A percentile compares a stretch with the other conserved stretches of the same genome.
Conservation (phyloP, 1,140 invertebrate species). For the Aphaenogaster ashmeadi region DNA sequence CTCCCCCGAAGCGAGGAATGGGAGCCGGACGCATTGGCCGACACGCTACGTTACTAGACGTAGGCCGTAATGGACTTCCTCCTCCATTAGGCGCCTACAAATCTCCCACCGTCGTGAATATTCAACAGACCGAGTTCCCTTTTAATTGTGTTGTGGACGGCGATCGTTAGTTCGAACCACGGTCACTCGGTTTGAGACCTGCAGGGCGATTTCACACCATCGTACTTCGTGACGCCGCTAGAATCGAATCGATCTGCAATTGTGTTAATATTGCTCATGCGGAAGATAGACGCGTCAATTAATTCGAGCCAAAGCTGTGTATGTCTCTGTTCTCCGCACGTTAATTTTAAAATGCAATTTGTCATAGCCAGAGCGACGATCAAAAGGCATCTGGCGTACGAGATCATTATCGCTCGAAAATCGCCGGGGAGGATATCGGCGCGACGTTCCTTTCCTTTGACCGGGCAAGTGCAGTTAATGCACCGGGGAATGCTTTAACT, state of each 20-base stretch:
- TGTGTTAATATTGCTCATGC: background rate
- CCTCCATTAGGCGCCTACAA: constrained; percentile 19
- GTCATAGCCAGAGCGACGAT: background rate
- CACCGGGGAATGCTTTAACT: background rate
- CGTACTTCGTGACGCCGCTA: background rate
- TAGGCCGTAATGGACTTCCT: constrained; percentile 27
- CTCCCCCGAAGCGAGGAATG: background rate
- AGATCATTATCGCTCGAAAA: constrained; percentile 16
- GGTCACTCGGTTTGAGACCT: background rate
- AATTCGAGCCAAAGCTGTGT: background rate
- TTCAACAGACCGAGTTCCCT: background rate
- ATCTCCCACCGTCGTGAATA: background rate
- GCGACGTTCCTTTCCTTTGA: background rate
- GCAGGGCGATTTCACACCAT: background rate
- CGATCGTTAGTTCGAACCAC: background rate
- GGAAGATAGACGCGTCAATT: constrained; percentile 14
- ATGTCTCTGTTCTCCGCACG: background rate
- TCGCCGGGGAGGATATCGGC: constrained; percentile 27
- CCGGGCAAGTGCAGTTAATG: background rate
- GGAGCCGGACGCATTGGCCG: constrained; percentile 49
- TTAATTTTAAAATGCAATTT: constrained; percentile 17
- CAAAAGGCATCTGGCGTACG: constrained; percentile 7
- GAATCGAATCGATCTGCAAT: background rate
- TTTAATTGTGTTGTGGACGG: constrained; percentile 14
- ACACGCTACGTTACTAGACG: constrained; percentile 21